Evolutionary conservation across 2,888 invertebrate genomes (phyloP).

Genomic region (Lepetodrilus schrolli): DNA sequence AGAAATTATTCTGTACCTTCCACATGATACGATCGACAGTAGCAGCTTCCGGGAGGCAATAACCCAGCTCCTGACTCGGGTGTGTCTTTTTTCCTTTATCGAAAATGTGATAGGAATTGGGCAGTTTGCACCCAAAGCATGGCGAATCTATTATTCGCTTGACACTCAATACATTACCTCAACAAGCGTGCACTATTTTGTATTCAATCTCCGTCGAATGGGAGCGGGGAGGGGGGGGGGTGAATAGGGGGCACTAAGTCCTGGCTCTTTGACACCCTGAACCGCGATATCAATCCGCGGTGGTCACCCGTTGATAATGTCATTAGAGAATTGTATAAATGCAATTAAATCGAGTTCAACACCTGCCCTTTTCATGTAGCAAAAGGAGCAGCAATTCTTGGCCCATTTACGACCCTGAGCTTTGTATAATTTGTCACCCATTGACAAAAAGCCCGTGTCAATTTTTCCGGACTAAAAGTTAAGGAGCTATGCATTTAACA

Average conservation of each 20-base stretch:
- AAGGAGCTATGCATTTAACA: conserved; percentile 12
- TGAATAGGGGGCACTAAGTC: background rate
- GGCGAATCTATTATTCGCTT: background rate
- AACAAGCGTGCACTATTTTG: background rate
- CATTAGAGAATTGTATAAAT: conserved; percentile 7
- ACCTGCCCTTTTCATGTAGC: background rate
- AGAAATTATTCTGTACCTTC: no score
- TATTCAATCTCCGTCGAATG: no score
- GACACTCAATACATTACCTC: background rate
- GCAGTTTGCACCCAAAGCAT: no score
- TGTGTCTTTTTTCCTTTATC: no score
- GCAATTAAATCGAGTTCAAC: background rate
- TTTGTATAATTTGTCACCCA: background rate
- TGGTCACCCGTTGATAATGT: background rate
- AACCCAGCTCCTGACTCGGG: no score
- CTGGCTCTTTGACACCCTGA: background rate
- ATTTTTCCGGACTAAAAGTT: background rate
- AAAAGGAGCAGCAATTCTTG: background rate
- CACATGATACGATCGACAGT: no score
- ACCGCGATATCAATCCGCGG: background rate
- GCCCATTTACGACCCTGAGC: background rate
- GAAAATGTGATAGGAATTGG: no score
- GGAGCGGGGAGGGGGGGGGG: no score
- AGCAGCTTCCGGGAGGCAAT: no score
- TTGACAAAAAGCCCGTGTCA: background rate